Conservation (phyloP, 2,888 invertebrate genomes). For the Penaeus monodon region DNA sequence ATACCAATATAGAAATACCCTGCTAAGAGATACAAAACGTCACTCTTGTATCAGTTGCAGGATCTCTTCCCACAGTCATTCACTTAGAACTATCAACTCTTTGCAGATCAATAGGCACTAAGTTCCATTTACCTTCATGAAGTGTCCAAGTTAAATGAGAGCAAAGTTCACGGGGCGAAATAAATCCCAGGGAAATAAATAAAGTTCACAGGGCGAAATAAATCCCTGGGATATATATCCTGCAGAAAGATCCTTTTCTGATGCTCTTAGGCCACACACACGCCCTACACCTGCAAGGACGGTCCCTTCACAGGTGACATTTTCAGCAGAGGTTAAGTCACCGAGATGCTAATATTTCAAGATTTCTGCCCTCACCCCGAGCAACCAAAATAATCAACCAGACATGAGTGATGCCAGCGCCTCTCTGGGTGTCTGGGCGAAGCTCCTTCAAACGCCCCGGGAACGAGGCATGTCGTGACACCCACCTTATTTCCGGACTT, state of each 20-base stretch:
- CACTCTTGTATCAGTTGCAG: too few species aligned
- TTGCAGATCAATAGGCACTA: too few species aligned
- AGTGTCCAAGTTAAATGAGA: conserved; percentile 8
- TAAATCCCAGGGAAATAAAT: neutral
- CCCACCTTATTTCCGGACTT: too few species aligned
- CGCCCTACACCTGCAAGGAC: neutral
- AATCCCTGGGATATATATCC: neutral
- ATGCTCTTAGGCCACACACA: neutral
- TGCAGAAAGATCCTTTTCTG: neutral
- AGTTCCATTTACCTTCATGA: neutral
- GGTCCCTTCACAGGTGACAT: neutral
- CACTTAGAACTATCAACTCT: too few species aligned
- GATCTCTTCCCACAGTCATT: too few species aligned
- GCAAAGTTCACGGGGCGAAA: neutral
- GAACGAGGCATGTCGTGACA: neutral
- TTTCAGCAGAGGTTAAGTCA: neutral
- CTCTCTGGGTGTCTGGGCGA: conserved; percentile 23
- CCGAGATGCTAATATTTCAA: neutral
- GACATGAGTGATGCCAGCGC: conserved; percentile 47
- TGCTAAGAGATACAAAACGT: too few species aligned
- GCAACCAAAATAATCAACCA: conserved; percentile 44
- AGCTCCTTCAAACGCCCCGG: conserved; percentile 35
- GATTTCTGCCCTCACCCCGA: conserved; percentile 13
- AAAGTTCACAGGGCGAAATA: conserved; percentile 1
- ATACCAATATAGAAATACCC: too few species aligned